Evolutionary conservation across 92 coral and sea anemone species (phyloP), one percentile per base, ranked within the genome.

Genomic region (Chrysogorgia sp.): DNA sequence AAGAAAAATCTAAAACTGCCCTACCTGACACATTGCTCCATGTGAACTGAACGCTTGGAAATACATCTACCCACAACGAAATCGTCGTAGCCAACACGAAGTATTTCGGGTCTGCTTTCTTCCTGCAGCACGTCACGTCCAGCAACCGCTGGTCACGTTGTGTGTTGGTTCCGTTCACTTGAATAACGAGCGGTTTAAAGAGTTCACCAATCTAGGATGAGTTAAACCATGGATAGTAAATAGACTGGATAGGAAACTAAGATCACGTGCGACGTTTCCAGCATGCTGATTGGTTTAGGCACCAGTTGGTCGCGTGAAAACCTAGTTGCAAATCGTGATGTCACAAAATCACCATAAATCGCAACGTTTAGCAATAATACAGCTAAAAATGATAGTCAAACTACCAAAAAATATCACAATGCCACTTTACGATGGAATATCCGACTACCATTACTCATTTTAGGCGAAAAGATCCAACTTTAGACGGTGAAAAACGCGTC

Each of bases 11-110:
- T n/a, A n/a, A 22, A 22, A 45, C 6, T 45, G 55, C 12, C 76
- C 76, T 72, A 72, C 79, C 79, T 72, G 79, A 29, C 23, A 72
- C 30, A 28, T 72, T 72, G 17, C 37, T 34, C 79, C 79, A 72
- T 2, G 20, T 30, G 65, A 72, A 72, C 22, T 53, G 79, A 31
- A 72, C 43, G 22, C 64, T 72, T 26, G 79, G 64, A 53, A 49
- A 56, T 14, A 72, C 65, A 19, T 72, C 79, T 15, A 72, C 35
- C 79, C 79, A 72, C n/a, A 72, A 21, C 3, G 65, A 72, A 20
- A 72, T 33, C 24, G 79, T 53, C 23, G 79, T 72, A 19, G 79
- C 43, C 25, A 72, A 72, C 79, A 52, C 53, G 79, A 52, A 53
- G 64, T 72, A 53, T 52, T 21, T 53, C 21, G 79, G 79, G 52